Evolutionary conservation across 2,113 vertebrate species (phyloP), one percentile per base, ranked within the genome.

Genomic region (Junco hyemalis): DNA sequence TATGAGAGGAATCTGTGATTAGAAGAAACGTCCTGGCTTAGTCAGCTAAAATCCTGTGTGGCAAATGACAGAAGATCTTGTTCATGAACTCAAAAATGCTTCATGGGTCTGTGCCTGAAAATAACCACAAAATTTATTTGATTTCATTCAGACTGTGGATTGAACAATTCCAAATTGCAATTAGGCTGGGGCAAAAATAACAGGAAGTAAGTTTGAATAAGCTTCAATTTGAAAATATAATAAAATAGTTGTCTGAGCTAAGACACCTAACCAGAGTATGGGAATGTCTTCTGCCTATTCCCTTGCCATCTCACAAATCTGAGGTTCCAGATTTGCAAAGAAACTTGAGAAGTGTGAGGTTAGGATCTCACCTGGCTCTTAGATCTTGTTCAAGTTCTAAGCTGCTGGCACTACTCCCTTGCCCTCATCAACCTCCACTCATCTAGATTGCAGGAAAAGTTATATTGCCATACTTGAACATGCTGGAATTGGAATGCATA

Each of bases 1-100:
- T 64, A 70, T 29, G 56, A 90, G 91, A 86, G 65, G 90, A 95
- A 93, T 88, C 36, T 92, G 64, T 81, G 71, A 72, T 87, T 84
- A 91, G 24, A 71, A 72, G 61, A 81, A 91, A 72, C 42, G 9
- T 64, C 70, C 40, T 82, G 86, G 45, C 53, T 95, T 89, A 91
- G 81, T 65, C 61, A 84, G 40, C 25, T 85, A 57, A 86, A 92
- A 72, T 86, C 21, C 18, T 90, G 2, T 45, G 45, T 61, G 24
- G 25, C 2, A 91, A 79, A 81, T 68, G 70, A 44, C 23, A 81
- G n/a, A 92, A 81, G 45, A 38, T 65, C 17, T 64, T 88, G 44
- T 68, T 81, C 28, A 48, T 65, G 21, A 9, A 19, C 29, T 69
- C 66, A 81, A 9, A 90, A 91, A 79, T 68, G 4, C 10, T 71